These are phyloP conservation scores for Lathamus discolor DNA, from an alignment of 2,113 vertebrate genomes.

Conservation along the genomic window DNA sequence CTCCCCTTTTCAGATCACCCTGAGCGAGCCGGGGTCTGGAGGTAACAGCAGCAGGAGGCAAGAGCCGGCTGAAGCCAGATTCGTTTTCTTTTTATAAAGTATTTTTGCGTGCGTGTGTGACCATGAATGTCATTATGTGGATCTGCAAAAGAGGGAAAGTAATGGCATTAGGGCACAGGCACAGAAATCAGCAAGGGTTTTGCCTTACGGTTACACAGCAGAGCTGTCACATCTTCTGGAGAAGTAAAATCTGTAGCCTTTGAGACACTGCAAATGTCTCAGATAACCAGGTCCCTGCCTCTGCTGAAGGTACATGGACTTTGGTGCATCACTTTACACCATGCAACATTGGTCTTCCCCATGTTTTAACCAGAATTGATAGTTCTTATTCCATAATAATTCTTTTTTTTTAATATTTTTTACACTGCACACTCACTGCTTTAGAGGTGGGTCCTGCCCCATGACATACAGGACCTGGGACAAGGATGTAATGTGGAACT, in stretches of 20 bases:
- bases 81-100: constrained; percentile 33
- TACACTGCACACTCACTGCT: background rate
- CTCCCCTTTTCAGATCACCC: constrained; percentile 46
- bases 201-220: background rate
- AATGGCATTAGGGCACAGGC: background rate
- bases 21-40: background rate
- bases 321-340: background rate
- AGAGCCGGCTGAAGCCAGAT: constrained; percentile 34
- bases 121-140: constrained; percentile 11
- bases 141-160: constrained; percentile 1
- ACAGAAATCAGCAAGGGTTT: background rate
- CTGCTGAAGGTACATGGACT: background rate
- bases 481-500: background rate
- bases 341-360: background rate
- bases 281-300: background rate
- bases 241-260: background rate
- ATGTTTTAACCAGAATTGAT: background rate
- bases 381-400: background rate
- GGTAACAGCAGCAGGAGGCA: constrained; percentile 15
- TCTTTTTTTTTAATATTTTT: background rate
- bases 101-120: constrained; percentile 7
- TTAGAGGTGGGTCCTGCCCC: background rate
- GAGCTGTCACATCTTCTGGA: background rate
- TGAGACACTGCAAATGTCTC: background rate
- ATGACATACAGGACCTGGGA: background rate